A percentile compares a stretch with the other conserved stretches of the same genome.
Evolutionary conservation across 2,113 vertebrate species (phyloP).

Genomic region (Cynoglossus semilaevis): DNA sequence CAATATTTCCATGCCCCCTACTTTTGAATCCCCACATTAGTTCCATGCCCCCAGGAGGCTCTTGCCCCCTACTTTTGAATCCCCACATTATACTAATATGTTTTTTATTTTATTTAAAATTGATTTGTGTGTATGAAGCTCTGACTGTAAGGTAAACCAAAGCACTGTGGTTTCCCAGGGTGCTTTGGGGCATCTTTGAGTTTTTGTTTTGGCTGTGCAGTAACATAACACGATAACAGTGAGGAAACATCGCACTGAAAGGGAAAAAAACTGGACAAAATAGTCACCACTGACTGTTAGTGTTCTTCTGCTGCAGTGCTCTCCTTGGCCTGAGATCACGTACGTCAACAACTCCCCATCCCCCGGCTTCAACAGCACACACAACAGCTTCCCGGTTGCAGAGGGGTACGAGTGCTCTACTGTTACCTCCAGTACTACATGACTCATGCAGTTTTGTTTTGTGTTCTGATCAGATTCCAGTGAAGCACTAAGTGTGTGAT

Average conservation of each 20-base stretch:
- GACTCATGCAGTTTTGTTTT: no score
- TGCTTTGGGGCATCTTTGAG: not conserved
- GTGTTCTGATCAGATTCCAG: no score
- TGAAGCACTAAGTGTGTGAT: not conserved
- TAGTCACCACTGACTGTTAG: not conserved
- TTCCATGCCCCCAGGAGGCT: no score
- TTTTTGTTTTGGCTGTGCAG: not conserved
- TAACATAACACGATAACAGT: not conserved
- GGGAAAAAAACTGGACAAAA: not conserved
- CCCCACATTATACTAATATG: no score
- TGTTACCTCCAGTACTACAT: not conserved
- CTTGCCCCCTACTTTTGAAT: no score
- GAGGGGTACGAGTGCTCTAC: constrained; percentile 82
- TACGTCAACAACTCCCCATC: constrained; percentile 90
- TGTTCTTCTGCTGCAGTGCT: constrained; percentile 81
- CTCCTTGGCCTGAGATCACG: constrained; percentile 92
- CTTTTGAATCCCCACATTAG: no score
- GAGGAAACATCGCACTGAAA: not conserved
- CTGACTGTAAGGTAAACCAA: not conserved
- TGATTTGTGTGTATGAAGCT: no score
- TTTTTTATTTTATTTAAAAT: no score
- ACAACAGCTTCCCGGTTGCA: constrained; percentile 85
- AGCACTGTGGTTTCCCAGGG: not conserved
- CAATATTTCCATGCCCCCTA: no score
- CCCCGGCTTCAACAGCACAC: constrained; percentile 90